Evolutionary conservation across 2,888 invertebrate species (phyloP).

Genomic region (Phalera bucephala): DNA sequence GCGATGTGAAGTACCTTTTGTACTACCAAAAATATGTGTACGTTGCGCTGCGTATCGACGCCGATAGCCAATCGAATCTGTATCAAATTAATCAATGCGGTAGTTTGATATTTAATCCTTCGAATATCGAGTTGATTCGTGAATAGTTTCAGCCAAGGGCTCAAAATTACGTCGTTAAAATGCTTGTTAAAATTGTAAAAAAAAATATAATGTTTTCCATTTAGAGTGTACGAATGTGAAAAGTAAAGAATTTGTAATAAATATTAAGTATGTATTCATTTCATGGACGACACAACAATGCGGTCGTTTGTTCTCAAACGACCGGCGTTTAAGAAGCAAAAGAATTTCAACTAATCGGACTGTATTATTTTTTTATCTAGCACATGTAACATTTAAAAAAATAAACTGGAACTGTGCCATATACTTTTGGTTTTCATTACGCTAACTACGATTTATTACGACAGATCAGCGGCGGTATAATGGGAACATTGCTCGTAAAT

Average conservation of each 20-base stretch:
- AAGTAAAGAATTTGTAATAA: constrained; percentile 39
- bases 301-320: constrained; percentile 25
- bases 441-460: no score
- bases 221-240: constrained; percentile 54
- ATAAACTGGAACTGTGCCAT: constrained; percentile 83
- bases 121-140: constrained; percentile 15
- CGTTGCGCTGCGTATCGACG: constrained; percentile 26
- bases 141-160: constrained; percentile 25
- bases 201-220: constrained; percentile 63
- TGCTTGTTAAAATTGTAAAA: constrained; percentile 72
- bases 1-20: constrained; percentile 57
- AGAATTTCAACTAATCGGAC: constrained; percentile 75
- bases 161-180: constrained; percentile 53
- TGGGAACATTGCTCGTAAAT: no score
- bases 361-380: constrained; percentile 82
- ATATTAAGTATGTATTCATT: constrained; percentile 37
- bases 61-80: constrained; percentile 9
- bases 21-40: constrained; percentile 44
- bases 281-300: constrained; percentile 32
- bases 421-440: constrained; percentile 49
- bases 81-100: constrained; percentile 6
- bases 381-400: constrained; percentile 77
- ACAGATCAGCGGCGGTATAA: no score
- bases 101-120: constrained; percentile 9
- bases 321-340: constrained; percentile 46